These are phyloP conservation scores for Siphonodentalium dalli DNA, from an alignment of 2,888 invertebrate species.

Conservation along the genomic window DNA sequence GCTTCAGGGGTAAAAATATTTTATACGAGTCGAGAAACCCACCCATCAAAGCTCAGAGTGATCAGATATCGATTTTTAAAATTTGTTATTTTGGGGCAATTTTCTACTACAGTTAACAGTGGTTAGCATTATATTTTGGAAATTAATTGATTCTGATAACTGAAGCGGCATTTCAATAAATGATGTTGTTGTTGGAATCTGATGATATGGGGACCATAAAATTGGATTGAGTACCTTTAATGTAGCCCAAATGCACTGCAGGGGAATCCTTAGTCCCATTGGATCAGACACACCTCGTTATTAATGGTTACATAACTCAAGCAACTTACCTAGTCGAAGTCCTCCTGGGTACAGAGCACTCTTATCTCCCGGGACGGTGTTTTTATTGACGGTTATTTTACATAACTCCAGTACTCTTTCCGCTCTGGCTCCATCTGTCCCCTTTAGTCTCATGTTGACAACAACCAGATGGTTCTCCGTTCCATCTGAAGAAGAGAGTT, in stretches of 20 bases:
- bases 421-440: slow-evolving; percentile 83
- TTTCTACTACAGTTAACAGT: too few species aligned
- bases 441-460: slow-evolving; percentile 81
- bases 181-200: too few species aligned
- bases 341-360: slow-evolving; percentile 91
- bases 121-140: too few species aligned
- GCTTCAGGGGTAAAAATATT: too few species aligned
- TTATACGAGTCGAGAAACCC: too few species aligned
- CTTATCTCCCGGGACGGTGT: slow-evolving; percentile 92
- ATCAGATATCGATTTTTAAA: too few species aligned
- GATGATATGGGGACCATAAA: background rate
- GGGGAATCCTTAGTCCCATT: background rate
- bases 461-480: slow-evolving; percentile 93
- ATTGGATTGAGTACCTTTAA: background rate
- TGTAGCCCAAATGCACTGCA: background rate
- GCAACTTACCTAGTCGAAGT: slow-evolving; percentile 66
- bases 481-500: slow-evolving; percentile 71
- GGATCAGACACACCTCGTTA: background rate
- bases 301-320: background rate
- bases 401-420: slow-evolving; percentile 90
- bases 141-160: too few species aligned
- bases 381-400: slow-evolving; percentile 95
- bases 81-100: too few species aligned
- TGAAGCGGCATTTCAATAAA: too few species aligned
- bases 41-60: too few species aligned